Evolutionary conservation across 2,888 invertebrate genomes (phyloP), one percentile per base, ranked within the genome.

Genomic region (Entomobrya multifasciata): DNA sequence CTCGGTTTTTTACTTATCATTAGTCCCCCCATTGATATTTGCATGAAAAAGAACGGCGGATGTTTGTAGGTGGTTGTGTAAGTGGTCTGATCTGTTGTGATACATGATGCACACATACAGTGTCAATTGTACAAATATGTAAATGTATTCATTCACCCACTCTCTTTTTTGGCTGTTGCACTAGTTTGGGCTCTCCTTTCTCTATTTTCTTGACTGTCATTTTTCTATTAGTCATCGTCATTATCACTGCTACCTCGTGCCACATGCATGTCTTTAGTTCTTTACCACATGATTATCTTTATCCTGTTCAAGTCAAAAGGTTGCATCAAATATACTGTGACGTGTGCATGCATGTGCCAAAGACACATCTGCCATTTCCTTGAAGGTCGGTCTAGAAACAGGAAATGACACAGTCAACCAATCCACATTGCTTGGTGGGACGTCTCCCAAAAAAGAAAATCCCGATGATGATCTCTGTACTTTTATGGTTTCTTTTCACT

Each of bases 281-380:
- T 36, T 36, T 6, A 36, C 36, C 4, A 36, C 36, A 36, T 36
- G 5, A 36, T 36, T 8, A 36, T 36, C 36, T 8, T 36, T 8
- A 36, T 36, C 36, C n/a, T n/a, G n/a, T n/a, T n/a, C n/a, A n/a
- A n/a, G n/a, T n/a, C n/a, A n/a, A n/a, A n/a, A n/a, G n/a, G n/a
- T n/a, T n/a, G n/a, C n/a, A n/a, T n/a, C n/a, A n/a, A n/a, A n/a
- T n/a, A n/a, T n/a, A n/a, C n/a, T n/a, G n/a, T n/a, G n/a, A 36
- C 36, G 36, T 36, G 36, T 8, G 5, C 36, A 36, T 36, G 36
- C 8, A 8, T 36, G 36, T 36, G 8, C 8, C 8, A 4, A 49
- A 49, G 27, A 70, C 44, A 47, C 25, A 47, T 49, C 1, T 72
- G 49, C 49, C 49, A 72, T 49, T 72, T 49, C 52, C 72, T 49